Percentiles rank a stretch among this genome's conserved stretches.
Conservation (phyloP, 2,888 invertebrate genomes). For the Pachymerium ferrugineum region DNA sequence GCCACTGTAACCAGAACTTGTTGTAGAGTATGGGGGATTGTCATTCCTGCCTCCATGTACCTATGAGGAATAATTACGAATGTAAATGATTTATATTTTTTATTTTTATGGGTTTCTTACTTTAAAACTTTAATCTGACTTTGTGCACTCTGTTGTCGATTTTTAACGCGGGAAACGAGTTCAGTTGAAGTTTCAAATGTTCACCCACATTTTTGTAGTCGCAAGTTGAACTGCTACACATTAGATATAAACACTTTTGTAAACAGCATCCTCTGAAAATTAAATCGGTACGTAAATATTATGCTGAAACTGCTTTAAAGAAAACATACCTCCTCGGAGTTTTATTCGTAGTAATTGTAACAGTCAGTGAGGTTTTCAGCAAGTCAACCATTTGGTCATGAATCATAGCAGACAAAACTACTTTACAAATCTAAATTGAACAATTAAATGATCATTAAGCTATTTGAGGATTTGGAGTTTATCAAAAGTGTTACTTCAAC, state of each 20-base stretch:
- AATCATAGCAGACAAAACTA: constrained; percentile 78
- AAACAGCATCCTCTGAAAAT: constrained; percentile 62
- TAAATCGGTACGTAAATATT: too few species aligned
- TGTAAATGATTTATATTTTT: background rate
- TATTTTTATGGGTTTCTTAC: too few species aligned
- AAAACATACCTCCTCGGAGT: constrained; percentile 57
- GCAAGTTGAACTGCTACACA: constrained; percentile 56
- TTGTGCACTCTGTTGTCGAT: constrained; percentile 44
- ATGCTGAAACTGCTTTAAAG: too few species aligned
- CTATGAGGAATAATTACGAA: constrained; percentile 41
- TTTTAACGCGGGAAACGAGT: background rate
- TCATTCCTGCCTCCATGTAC: constrained; percentile 63
- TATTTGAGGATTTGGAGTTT: background rate
- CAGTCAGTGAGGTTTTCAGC: constrained; percentile 78
- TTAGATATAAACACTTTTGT: constrained; percentile 60
- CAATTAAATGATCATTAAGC: background rate
- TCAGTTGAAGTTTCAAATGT: background rate
- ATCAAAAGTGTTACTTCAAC: constrained; percentile 63
- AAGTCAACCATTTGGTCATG: constrained; percentile 91
- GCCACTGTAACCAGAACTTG: constrained; percentile 78
- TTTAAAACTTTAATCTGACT: constrained; percentile 27
- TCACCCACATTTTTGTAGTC: constrained; percentile 63
- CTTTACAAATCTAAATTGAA: constrained; percentile 63
- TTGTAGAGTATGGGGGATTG: constrained; percentile 72
- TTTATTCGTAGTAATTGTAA: constrained; percentile 71